Evolutionary conservation across 2,113 vertebrate genomes (phyloP), one percentile per base, ranked within the genome.

Genomic region (Pelmatolapia mariae): DNA sequence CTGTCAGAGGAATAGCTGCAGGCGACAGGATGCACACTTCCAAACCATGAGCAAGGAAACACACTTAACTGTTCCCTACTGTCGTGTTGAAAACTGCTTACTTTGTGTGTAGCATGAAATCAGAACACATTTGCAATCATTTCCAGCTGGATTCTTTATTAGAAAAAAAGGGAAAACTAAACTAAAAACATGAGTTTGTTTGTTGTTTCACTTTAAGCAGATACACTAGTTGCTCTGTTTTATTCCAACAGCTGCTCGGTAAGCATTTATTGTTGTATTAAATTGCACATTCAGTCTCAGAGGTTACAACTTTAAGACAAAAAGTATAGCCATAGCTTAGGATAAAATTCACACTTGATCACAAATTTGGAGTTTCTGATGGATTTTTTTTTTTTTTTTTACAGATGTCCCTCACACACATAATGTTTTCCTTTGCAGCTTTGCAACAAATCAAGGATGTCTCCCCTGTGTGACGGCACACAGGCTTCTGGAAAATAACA

Each of bases 401-500:
- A 31, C 43, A 1, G 71, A 50, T 78, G 43, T 78, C 43, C 43
- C 43, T 78, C 71, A 18, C 18, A 43, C 18, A 13, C 24, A 47
- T 12, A 43, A 53, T 73, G 22, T 43, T 83, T 81, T 59, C 15
- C 24, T 61, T 50, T 18, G 19, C 54, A 18, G 71, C 31, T 82
- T 66, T 38, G 33, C 36, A 40, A 33, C 38, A 83, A 88, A 88
- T 87, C 43, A 85, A 79, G 57, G 76, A 61, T 68, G 63, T 53
- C 26, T 88, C 82, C 66, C 33, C 15, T 38, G 24, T 81, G 82
- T 80, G 45, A 87, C 4, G 5, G 31, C 68, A 85, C 56, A 85
- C 79, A 19, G 80, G 73, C 31, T 90, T 89, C 40, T 80, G 33
- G 76, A 40, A 91, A 89, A 91, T 87, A 66, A 90, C 88, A 38